Evolutionary conservation across 2,797 vertebrate species (phyloP).

Genomic region (Liparis tanakae): DNA sequence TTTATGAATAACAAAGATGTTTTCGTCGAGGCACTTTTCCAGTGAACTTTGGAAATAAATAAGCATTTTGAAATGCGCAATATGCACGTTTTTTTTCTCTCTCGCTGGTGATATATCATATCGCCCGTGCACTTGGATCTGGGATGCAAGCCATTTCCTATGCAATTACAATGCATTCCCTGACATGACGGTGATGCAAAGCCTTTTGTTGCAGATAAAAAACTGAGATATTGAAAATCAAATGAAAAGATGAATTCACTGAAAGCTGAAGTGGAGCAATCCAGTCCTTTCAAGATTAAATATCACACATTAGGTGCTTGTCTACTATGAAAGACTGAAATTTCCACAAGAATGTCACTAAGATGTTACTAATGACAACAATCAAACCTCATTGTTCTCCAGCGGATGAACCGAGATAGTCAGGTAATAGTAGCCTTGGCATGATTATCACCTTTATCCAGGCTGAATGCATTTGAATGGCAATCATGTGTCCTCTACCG

Average conservation of each 20-base stretch:
- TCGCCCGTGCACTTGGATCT: not conserved
- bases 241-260: not conserved
- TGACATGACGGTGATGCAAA: not conserved
- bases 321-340: not conserved
- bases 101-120: not conserved
- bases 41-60: conserved; percentile 12
- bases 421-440: conserved; percentile 51
- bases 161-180: not conserved
- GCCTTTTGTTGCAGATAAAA: not conserved
- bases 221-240: not conserved
- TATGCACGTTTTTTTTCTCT: not conserved
- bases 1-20: conserved; percentile 45
- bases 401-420: conserved; percentile 13
- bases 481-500: conserved; percentile 50
- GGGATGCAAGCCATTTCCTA: not conserved
- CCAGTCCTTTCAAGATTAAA: too few species aligned
- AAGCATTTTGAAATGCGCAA: conserved; percentile 1
- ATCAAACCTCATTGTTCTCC: conserved; percentile 39
- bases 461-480: conserved; percentile 53
- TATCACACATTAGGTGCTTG: not conserved
- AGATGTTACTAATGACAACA: conserved; percentile 27
- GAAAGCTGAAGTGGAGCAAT: not conserved
- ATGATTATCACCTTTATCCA: conserved; percentile 50
- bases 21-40: too few species aligned
- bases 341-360: not conserved